Percentiles rank a stretch among this genome's conserved stretches.
phyloP scores from a whole-genome alignment of 2,797 vertebrate genomes.

The Megalops cyprinoides region DNA sequence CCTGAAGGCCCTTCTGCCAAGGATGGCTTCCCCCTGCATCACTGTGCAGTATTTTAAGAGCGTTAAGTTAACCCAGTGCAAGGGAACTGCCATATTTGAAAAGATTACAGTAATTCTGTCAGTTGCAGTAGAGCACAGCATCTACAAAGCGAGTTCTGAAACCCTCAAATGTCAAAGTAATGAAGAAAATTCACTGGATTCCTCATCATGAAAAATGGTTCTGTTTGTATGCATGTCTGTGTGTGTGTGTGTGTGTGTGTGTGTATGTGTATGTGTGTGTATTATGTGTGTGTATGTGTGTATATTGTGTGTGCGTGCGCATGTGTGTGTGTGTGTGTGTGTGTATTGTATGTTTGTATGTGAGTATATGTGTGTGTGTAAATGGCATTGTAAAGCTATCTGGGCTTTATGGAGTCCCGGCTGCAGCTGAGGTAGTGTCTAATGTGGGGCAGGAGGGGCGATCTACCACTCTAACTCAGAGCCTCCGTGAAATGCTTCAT shows the following conservation, averaged over 20 bases:
- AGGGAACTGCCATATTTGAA: not conserved
- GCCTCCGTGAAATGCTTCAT: not conserved
- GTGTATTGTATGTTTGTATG: not conserved
- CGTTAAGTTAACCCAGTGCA: not conserved
- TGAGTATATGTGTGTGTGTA: not conserved
- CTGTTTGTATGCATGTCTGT: not conserved
- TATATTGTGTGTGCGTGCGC: no score
- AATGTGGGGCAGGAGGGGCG: not conserved
- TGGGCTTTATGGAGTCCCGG: not conserved
- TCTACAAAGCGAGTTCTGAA: not conserved
- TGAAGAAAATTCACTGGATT: not conserved
- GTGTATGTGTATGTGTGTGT: no score
- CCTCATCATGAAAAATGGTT: not conserved
- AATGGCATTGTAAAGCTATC: not conserved
- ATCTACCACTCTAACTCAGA: not conserved
- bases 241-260: no score
- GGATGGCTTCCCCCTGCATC: not conserved
- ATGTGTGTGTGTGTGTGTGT: no score
- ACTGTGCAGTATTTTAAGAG: not conserved
- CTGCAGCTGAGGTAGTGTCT: not conserved
- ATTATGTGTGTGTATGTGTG: no score
- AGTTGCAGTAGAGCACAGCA: not conserved
- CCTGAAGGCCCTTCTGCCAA: no score
- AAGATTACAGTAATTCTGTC: conserved; percentile 14
- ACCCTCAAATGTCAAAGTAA: conserved; percentile 13